Base-by-base conservation (phyloP, 2,113 vertebrate species). In the Laterallus jamaicensis region DNA sequence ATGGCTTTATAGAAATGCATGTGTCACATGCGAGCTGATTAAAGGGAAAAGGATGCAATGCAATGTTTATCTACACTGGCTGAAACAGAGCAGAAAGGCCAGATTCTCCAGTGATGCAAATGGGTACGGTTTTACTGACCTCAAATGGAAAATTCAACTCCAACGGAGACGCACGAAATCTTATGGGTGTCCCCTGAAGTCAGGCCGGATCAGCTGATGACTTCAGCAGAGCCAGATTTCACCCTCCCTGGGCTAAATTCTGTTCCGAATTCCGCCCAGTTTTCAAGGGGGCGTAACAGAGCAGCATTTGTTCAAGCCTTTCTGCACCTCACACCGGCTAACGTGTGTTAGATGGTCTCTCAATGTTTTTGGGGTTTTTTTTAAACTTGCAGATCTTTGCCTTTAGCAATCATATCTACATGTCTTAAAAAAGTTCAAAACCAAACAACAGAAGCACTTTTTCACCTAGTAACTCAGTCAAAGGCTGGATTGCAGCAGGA, bases 271-370 rank as follows among this genome's bases (percentile, higher is more conserved):
- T 89, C 37, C 70, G 77, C 67, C 67, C 78, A 10, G 82, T 92
- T 88, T 77, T 82, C 74, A 93, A 87, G 69, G 56, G 77, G 63
- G 31, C 2, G 6, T 82, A 79, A 91, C 44, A 87, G 63, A 96
- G 93, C 95, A 95, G 87, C 83, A 95, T 76, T 81, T 96, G 49
- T 88, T 90, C 85, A 71, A 94, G 67, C 78, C n/a, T 95, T 91
- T 86, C 78, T 63, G n/a, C 0, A 0, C 68, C 66, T 87, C 39
- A 52, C 59, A 75, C n/a, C 24, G 50, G 35, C 24, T 54, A 62
- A 78, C 68, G 83, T 21, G 49, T 21, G 21, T 22, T 49, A 49
- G 49, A 94, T 91, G 29, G 85, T 58, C 50, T 59, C 55, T 58
- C 14, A 37, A 22, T 4, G n/a, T 68, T 44, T 78, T 58, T 83